These are phyloP conservation scores for Mycetomoellerius zeteki DNA, from an alignment of 1,140 invertebrate species.

Conservation along the genomic window DNA sequence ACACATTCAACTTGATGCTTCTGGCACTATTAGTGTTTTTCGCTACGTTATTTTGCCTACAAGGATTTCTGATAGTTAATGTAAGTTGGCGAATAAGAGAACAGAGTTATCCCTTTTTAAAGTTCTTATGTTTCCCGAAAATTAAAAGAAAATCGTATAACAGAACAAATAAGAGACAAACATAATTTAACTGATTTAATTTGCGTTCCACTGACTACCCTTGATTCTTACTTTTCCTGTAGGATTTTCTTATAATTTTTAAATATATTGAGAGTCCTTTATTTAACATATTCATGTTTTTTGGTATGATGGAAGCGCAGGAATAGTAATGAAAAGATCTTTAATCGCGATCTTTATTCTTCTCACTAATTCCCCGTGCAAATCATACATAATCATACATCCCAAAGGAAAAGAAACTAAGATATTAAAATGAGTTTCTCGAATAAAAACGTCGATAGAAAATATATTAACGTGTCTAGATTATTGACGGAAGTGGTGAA, in stretches of 20 bases:
- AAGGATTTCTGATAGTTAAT: constrained; percentile 32
- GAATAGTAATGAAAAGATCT: not conserved
- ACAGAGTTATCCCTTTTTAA: not conserved
- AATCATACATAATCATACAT: not conserved
- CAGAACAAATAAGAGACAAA: too few relatives aligned
- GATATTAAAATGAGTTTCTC: not conserved
- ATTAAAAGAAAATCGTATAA: too few relatives aligned
- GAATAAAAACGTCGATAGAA: not conserved
- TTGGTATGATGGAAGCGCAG: not conserved
- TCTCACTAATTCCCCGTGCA: not conserved
- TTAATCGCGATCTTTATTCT: not conserved
- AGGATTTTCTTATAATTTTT: too few relatives aligned
- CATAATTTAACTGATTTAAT: too few relatives aligned
- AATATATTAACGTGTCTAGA: constrained; percentile 28
- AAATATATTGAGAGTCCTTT: too few relatives aligned
- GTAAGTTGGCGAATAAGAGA: constrained; percentile 49
- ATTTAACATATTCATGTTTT: not conserved
- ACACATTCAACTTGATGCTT: constrained; percentile 47
- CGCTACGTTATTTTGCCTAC: constrained; percentile 26
- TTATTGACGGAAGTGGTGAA: not conserved
- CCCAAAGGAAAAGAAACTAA: not conserved
- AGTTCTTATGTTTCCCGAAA: not conserved
- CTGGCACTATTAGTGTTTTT: constrained; percentile 50
- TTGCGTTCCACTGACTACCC: too few relatives aligned
- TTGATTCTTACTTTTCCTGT: too few relatives aligned